Base-by-base conservation (phyloP, 2,113 vertebrate species). In the Phaetusa simplex region DNA sequence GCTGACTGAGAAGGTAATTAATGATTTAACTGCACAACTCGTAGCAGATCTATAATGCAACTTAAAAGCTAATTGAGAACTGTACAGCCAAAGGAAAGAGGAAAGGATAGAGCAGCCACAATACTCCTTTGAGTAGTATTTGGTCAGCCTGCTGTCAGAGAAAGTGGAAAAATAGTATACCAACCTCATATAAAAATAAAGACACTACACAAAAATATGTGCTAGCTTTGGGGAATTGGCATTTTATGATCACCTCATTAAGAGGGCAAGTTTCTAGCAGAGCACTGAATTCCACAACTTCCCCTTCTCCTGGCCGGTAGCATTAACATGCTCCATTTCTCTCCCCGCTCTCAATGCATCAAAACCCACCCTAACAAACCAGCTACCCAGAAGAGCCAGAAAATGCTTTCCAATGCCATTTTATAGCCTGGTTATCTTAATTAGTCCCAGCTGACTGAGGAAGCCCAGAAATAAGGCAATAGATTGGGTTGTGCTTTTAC, bases 11-110 rank as follows among this genome's bases (percentile, higher is more conserved):
- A 97, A 96, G 84, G 97, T 96, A 98, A 98, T 97, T 97, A 98
- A 98, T 97, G 97, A 98, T 98, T 98, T 97, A 97, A 97, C 96
- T 96, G 94, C 95, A 92, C 97, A 97, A 98, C 97, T 97, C 94
- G 91, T 97, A 97, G 95, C 70, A 90, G 96, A 97, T 97, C 97
- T 97, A 97, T 98, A 98, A 95, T 95, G 95, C 56, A 95, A 96
- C 97, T 97, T 97, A 97, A 97, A 98, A 98, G 97, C 97, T 97
- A 97, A 97, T 96, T 95, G 97, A 97, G 96, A 97, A 92, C 82
- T 66, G 86, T 95, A 91, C 49, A 94, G 78, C 53, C 71, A 87
- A 94, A 97, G 95, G 95, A 97, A 96, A 93, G 55, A 91, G 84
- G 92, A 88, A 96, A 93, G 70, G 52, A 64, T 12, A 82, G 64